These are phyloP conservation scores for Hylomyscus alleni DNA, from an alignment of 2,797 vertebrate species.

Conservation along the genomic window DNA sequence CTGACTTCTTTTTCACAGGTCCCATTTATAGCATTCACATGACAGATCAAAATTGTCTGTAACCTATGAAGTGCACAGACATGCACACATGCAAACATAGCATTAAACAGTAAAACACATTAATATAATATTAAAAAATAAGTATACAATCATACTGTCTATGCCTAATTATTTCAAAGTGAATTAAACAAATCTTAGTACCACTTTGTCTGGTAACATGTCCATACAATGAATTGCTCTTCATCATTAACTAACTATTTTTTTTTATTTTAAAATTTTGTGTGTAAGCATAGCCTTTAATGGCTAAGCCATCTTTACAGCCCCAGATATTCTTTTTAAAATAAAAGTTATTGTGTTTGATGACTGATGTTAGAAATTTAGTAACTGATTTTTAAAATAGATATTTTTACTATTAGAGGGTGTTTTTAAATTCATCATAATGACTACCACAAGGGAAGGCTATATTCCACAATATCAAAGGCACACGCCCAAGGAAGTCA, in stretches of 20 bases:
- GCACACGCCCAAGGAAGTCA: not conserved
- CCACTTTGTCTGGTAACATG: not conserved
- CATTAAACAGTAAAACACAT: not conserved
- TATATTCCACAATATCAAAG: not conserved
- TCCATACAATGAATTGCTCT: not conserved
- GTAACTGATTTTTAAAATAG: not conserved
- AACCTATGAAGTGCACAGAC: not conserved
- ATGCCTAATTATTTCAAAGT: not conserved
- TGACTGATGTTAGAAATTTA: not conserved
- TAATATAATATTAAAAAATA: not conserved
- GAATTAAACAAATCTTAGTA: not conserved
- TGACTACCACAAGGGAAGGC: not conserved
- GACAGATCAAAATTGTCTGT: not conserved
- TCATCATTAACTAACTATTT: not conserved
- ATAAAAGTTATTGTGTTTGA: not conserved
- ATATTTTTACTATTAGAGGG: not conserved
- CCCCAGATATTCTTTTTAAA: not conserved
- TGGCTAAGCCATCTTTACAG: not conserved
- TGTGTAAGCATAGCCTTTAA: not conserved
- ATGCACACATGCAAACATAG: not conserved
- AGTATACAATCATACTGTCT: not conserved
- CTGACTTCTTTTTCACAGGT: not conserved
- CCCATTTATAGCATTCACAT: not conserved
- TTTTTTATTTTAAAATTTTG: not conserved
- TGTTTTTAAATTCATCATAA: not conserved